Evolutionary conservation across 2,113 vertebrate species (phyloP).

Genomic region (Picathartes gymnocephalus): DNA sequence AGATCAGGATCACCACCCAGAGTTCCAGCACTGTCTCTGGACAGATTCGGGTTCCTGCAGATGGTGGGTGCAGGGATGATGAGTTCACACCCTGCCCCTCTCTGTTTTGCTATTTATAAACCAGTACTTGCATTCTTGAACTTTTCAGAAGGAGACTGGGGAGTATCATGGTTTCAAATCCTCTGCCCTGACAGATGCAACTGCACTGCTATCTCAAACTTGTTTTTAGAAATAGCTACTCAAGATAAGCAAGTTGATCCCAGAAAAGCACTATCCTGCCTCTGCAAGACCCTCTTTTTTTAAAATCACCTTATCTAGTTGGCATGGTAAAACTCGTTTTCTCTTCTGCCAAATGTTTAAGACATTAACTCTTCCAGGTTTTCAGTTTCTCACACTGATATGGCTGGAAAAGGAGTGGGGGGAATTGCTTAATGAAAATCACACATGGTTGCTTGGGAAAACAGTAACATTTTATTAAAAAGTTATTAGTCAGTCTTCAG

Average conservation of each 20-base stretch:
- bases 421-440: neutral
- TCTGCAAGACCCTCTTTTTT: neutral
- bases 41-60: fast-evolving
- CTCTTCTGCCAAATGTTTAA: neutral
- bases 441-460: neutral
- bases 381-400: neutral
- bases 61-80: neutral
- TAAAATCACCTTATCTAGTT: neutral
- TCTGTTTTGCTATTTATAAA: neutral
- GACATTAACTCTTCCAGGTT: neutral
- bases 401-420: neutral
- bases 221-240: neutral
- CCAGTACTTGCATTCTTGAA: neutral
- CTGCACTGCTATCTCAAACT: neutral
- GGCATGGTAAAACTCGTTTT: neutral
- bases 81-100: neutral
- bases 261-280: neutral
- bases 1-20: neutral
- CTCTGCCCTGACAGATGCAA: neutral
- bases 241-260: neutral
- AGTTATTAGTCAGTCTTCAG: neutral
- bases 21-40: neutral
- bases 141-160: neutral
- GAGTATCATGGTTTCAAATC: neutral
- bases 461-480: neutral